phyloP scores from a whole-genome alignment of 2,888 invertebrate genomes.

The Sepiola atlantica region DNA sequence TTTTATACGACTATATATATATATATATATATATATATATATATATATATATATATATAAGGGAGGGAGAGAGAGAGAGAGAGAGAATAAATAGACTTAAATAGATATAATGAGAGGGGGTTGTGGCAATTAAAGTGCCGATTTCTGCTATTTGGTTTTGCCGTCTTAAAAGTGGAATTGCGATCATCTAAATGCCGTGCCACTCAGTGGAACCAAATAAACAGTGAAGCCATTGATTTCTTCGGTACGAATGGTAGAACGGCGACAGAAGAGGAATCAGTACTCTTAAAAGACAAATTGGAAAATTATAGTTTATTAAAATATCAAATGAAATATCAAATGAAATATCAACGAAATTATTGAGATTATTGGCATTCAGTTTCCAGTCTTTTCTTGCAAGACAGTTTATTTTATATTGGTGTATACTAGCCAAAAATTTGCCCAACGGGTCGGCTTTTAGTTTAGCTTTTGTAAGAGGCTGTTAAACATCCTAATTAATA shows the following conservation, averaged over 20 bases:
- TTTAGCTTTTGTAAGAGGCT: too few species aligned
- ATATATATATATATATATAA: too few species aligned
- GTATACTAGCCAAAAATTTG: too few species aligned
- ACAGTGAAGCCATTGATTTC: constrained; percentile 32
- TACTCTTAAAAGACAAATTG: not conserved
- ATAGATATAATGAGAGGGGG: not conserved
- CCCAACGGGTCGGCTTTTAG: too few species aligned
- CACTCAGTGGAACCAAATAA: constrained; percentile 5
- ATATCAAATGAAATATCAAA: constrained; percentile 22
- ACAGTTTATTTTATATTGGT: not conserved
- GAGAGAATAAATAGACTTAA: too few species aligned
- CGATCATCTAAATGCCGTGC: not conserved
- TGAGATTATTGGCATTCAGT: constrained; percentile 5
- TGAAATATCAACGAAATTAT: constrained; percentile 32
- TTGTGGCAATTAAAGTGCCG: not conserved
- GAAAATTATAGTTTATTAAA: not conserved
- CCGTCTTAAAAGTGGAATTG: not conserved
- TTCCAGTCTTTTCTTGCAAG: not conserved
- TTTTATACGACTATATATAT: too few species aligned
- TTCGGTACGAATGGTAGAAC: not conserved
- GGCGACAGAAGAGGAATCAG: not conserved
- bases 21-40: too few species aligned
- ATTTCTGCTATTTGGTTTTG: not conserved
- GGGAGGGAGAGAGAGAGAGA: not conserved
- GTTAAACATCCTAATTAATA: too few species aligned